A percentile compares a stretch with the other conserved stretches of the same genome.
Evolutionary conservation across 2,113 vertebrate species (phyloP).

Genomic region (Oxyura jamaicensis): DNA sequence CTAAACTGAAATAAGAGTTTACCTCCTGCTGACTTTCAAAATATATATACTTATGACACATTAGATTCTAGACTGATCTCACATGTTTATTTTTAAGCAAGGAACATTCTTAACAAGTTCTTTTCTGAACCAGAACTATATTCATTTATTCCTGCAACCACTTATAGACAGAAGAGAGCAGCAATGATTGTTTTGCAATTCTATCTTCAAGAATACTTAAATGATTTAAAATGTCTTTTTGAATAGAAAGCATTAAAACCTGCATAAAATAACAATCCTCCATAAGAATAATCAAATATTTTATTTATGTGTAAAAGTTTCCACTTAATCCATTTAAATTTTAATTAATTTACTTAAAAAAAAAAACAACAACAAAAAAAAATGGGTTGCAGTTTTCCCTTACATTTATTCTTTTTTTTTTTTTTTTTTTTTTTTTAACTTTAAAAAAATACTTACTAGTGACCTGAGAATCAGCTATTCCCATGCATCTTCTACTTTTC

Average conservation of each 20-base stretch:
- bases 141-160: background rate
- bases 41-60: background rate
- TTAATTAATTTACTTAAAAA: background rate
- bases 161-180: background rate
- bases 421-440: background rate
- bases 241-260: background rate
- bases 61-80: background rate
- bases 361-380: too few relatives aligned
- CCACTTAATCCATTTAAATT: background rate
- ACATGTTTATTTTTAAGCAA: background rate
- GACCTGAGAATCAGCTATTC: background rate
- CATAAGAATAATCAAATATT: background rate
- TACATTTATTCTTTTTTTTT: background rate
- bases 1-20: conserved; percentile 10
- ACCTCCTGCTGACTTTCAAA: background rate
- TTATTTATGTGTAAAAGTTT: background rate
- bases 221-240: background rate
- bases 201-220: background rate
- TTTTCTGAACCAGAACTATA: background rate
- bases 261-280: background rate
- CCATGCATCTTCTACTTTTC: background rate
- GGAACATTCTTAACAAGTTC: background rate
- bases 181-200: background rate
- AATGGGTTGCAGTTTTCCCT: background rate
- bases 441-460: background rate